Conservation (phyloP, 2,888 invertebrate species). For the Dasysyrphus tricinctus region DNA sequence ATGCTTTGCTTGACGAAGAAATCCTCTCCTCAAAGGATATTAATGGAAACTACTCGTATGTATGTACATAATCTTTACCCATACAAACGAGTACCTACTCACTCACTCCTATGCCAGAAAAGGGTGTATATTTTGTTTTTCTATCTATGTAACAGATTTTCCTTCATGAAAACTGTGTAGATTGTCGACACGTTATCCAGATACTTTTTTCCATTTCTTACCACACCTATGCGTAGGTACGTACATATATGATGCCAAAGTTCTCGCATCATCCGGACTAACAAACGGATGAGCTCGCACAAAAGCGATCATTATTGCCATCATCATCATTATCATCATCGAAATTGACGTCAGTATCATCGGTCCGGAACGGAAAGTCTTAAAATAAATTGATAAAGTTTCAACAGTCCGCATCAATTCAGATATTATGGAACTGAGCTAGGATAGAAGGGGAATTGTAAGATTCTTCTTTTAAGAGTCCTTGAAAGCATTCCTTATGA, state of each 20-base stretch:
- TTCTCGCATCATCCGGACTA: conserved; percentile 22
- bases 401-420: conserved; percentile 37
- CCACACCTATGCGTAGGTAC: conserved; percentile 39
- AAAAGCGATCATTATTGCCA: conserved; percentile 52
- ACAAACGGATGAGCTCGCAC: conserved; percentile 45
- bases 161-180: conserved; percentile 38
- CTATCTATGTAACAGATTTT: conserved; percentile 44
- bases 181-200: conserved; percentile 64
- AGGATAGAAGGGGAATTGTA: too few species aligned
- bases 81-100: too few species aligned
- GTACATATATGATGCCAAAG: conserved; percentile 31
- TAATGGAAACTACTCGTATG: background rate
- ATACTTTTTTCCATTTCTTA: conserved; percentile 38
- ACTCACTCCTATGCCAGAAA: too few species aligned
- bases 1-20: conserved; percentile 25
- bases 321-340: conserved; percentile 48
- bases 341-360: conserved; percentile 34
- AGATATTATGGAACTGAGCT: background rate
- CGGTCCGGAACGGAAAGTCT: conserved; percentile 48
- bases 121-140: conserved; percentile 3
- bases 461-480: conserved; percentile 2
- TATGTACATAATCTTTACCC: too few species aligned
- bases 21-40: conserved; percentile 30
- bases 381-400: conserved; percentile 68
- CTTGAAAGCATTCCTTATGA: conserved; percentile 9